Conservation (phyloP, 1,140 invertebrate genomes). For the Aethina tumida region DNA sequence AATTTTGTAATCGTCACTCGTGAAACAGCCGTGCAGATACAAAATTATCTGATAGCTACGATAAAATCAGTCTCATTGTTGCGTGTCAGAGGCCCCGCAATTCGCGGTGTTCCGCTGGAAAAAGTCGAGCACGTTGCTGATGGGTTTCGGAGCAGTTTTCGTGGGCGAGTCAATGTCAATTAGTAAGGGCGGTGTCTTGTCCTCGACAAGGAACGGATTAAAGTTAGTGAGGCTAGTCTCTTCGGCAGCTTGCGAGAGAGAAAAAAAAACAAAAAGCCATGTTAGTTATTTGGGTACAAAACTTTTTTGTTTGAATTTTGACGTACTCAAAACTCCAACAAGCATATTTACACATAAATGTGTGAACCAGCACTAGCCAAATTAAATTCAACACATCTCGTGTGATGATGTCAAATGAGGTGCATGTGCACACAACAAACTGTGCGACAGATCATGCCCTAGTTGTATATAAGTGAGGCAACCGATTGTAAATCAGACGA, state of each 20-base stretch:
- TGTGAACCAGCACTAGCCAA: too few species aligned
- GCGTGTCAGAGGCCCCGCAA: neutral
- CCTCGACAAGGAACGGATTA: slow-evolving; percentile 45
- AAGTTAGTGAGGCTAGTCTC: slow-evolving; percentile 31
- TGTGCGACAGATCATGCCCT: slow-evolving; percentile 20
- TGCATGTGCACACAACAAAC: slow-evolving; percentile 11
- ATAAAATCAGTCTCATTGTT: neutral
- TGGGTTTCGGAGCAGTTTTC: slow-evolving; percentile 15
- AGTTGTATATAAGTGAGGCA: slow-evolving; percentile 11
- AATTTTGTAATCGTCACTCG: too few species aligned
- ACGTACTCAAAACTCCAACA: too few species aligned
- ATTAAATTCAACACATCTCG: too few species aligned
- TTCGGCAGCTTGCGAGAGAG: slow-evolving; percentile 56
- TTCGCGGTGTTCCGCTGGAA: too few species aligned
- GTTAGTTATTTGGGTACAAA: neutral
- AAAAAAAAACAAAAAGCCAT: slow-evolving; percentile 4
- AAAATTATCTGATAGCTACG: slow-evolving; percentile 2
- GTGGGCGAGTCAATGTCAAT: slow-evolving; percentile 23
- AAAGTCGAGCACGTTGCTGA: slow-evolving; percentile 30
- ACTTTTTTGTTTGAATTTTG: too few species aligned
- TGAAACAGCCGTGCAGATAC: too few species aligned
- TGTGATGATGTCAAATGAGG: too few species aligned
- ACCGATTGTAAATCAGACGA: slow-evolving; percentile 4
- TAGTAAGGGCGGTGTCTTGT: slow-evolving; percentile 34
- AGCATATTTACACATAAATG: too few species aligned